phyloP scores from a whole-genome alignment of 1,140 invertebrate genomes.

The Musca vetustissima region DNA sequence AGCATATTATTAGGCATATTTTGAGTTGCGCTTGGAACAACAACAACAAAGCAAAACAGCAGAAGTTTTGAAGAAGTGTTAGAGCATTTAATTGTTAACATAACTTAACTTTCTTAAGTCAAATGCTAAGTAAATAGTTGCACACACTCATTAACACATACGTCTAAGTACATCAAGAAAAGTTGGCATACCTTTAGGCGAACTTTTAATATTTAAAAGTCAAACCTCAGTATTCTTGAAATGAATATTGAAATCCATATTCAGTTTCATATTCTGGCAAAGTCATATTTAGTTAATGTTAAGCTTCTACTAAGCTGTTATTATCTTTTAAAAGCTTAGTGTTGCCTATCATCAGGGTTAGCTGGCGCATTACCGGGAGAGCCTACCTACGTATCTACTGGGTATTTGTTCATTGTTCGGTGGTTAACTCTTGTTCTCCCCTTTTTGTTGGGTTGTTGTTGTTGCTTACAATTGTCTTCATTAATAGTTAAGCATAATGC shows the following conservation, averaged over 20 bases:
- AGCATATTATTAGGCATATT: constrained; percentile 19
- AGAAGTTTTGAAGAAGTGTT: constrained; percentile 9
- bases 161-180: no score
- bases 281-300: constrained; percentile 1
- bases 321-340: not conserved
- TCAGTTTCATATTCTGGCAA: no score
- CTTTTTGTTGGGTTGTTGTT: no score
- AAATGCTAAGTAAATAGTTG: not conserved
- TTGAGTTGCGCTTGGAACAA: not conserved
- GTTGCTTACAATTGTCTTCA: no score
- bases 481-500: not conserved
- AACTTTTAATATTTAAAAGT: constrained; percentile 8
- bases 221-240: not conserved
- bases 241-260: no score
- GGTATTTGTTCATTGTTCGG: no score
- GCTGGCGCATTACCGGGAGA: no score
- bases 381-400: no score
- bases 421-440: no score
- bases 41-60: not conserved
- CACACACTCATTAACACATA: not conserved
- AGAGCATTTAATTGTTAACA: constrained; percentile 17
- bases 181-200: not conserved
- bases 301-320: constrained; percentile 1
- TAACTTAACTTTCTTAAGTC: not conserved
- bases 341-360: no score